Percentiles rank a stretch among this genome's conserved stretches.
Evolutionary conservation across 2,113 vertebrate species (phyloP).

Genomic region (Hiodon tergisus): DNA sequence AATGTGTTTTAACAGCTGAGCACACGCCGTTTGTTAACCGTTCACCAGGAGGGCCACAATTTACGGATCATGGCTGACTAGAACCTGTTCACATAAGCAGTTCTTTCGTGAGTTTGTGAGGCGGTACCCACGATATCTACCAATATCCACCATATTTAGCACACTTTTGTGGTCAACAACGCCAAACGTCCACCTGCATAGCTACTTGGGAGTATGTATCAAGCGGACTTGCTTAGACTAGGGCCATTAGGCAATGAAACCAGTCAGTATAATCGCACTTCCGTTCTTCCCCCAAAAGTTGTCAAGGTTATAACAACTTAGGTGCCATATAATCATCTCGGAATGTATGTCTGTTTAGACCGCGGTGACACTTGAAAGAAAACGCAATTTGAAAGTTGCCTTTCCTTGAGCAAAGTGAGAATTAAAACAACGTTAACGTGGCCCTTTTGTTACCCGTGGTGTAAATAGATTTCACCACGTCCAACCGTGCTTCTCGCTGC

Average conservation of each 20-base stretch:
- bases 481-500: no score
- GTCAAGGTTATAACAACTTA: constrained; percentile 3
- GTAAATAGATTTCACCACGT: not conserved
- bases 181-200: no score
- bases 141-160: no score
- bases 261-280: not conserved
- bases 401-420: not conserved
- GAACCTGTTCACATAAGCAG: no score
- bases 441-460: not conserved
- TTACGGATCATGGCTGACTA: not conserved
- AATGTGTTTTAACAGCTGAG: not conserved
- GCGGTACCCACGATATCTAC: no score
- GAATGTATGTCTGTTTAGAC: not conserved
- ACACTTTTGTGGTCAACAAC: no score
- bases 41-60: not conserved
- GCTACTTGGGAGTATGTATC: no score
- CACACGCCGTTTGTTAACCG: not conserved
- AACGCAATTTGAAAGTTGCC: not conserved
- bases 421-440: not conserved
- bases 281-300: not conserved
- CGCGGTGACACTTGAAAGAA: not conserved
- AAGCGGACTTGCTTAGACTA: no score
- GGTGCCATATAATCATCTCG: not conserved
- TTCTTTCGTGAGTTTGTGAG: no score
- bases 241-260: not conserved